These are phyloP conservation scores for Bathynomus jamesi DNA, from an alignment of 1,140 invertebrate genomes.

Conservation along the genomic window DNA sequence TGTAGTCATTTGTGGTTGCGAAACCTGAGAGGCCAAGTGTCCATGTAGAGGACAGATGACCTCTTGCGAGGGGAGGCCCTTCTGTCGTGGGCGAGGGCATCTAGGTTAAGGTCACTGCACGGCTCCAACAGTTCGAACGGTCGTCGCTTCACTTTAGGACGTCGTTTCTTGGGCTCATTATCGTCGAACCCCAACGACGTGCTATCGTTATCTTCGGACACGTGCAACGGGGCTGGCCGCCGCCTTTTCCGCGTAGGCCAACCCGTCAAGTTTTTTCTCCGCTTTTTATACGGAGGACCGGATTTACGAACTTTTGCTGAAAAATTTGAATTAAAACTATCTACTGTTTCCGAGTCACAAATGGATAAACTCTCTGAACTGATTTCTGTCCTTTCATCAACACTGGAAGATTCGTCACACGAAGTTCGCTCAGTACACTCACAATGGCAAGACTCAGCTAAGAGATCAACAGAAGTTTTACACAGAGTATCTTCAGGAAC, in stretches of 20 bases:
- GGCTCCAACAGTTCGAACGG: conserved; percentile 22
- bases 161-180: conserved; percentile 29
- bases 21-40: background rate
- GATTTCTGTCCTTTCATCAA: conserved; percentile 34
- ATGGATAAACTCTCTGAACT: conserved; percentile 36
- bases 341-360: conserved; percentile 35
- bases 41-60: background rate
- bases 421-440: conserved; percentile 29
- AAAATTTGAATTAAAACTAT: conserved; percentile 24
- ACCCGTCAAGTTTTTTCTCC: conserved; percentile 35
- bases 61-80: conserved; percentile 31
- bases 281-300: conserved; percentile 28
- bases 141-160: conserved; percentile 15
- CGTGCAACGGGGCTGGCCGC: conserved; percentile 19
- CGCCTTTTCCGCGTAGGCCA: conserved; percentile 32
- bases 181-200: conserved; percentile 33
- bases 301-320: conserved; percentile 9
- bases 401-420: conserved; percentile 36
- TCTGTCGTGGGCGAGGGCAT: conserved; percentile 21
- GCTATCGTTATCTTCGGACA: conserved; percentile 35
- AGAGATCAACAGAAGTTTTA: conserved; percentile 21
- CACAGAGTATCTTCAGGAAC: conserved; percentile 23
- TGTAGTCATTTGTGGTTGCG: background rate
- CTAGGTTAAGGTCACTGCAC: conserved; percentile 14
- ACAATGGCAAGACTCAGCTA: conserved; percentile 29